Evolutionary conservation across 2,113 vertebrate genomes (phyloP).

Genomic region (Bagarius yarrelli): DNA sequence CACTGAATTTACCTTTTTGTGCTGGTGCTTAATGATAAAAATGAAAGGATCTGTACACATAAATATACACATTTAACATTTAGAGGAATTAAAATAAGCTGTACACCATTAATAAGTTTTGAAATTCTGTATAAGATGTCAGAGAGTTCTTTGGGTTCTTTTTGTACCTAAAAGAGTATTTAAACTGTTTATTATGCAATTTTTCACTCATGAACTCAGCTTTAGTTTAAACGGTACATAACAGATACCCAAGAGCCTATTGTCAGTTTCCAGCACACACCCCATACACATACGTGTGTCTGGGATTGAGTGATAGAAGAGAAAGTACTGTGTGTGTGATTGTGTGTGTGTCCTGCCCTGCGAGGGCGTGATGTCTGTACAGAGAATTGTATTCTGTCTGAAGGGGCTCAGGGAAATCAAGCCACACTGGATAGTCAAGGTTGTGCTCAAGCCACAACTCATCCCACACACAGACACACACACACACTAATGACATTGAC

Average conservation of each 20-base stretch:
- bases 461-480: constrained; percentile 63
- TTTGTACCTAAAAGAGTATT: background rate
- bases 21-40: no score
- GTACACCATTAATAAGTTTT: no score
- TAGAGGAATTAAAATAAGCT: no score
- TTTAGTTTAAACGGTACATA: constrained; percentile 7
- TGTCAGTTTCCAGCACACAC: constrained; percentile 37
- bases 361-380: constrained; percentile 35
- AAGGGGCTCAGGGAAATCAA: constrained; percentile 56
- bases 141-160: background rate
- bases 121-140: background rate
- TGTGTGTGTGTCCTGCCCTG: constrained; percentile 24
- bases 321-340: background rate
- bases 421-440: constrained; percentile 60
- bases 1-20: no score
- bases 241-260: constrained; percentile 20
- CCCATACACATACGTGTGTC: background rate
- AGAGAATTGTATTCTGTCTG: constrained; percentile 53
- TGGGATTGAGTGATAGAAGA: background rate
- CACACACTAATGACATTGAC: constrained; percentile 52
- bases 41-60: no score
- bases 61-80: no score
- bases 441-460: constrained; percentile 59
- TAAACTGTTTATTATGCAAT: background rate
- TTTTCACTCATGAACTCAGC: background rate